A percentile compares a stretch with the other conserved stretches of the same genome.
Evolutionary conservation across 1,140 invertebrate species (phyloP).

Genomic region (Drosophila santomea): DNA sequence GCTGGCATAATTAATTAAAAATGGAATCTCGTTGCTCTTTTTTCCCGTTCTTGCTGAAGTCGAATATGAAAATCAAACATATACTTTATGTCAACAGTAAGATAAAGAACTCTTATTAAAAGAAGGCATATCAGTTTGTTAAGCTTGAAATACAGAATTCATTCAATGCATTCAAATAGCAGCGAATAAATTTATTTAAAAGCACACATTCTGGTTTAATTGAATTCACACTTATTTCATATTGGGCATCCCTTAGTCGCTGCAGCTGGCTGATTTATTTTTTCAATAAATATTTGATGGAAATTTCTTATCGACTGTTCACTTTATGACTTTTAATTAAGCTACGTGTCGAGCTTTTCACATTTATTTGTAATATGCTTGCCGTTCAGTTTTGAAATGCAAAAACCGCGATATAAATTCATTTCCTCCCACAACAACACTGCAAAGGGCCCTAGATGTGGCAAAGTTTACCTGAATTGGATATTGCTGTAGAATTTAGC

Average conservation of each 20-base stretch:
- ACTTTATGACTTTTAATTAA: conserved; percentile 44
- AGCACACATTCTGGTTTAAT: conserved; percentile 6
- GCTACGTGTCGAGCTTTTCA: background rate
- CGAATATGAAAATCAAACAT: background rate
- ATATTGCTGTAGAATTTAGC: background rate
- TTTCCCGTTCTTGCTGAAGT: background rate
- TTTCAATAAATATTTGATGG: conserved; percentile 5
- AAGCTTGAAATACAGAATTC: background rate
- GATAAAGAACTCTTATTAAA: background rate
- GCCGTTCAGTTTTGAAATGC: background rate
- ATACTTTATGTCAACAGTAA: background rate
- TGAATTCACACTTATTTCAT: background rate
- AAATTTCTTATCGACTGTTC: conserved; percentile 21
- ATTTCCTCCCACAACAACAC: background rate
- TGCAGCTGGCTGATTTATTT: conserved; percentile 6
- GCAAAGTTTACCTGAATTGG: conserved; percentile 14
- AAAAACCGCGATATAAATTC: background rate
- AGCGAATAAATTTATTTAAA: background rate
- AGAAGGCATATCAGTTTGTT: too few species aligned
- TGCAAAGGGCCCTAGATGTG: background rate
- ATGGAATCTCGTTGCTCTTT: conserved; percentile 6
- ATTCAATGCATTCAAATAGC: background rate
- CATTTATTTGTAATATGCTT: conserved; percentile 1
- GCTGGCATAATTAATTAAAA: conserved; percentile 25
- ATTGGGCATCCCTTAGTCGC: conserved; percentile 15